A percentile compares a stretch with the other conserved stretches of the same genome.
phyloP scores from a whole-genome alignment of 2,888 invertebrate species.

The Sepioteuthis lessoniana region DNA sequence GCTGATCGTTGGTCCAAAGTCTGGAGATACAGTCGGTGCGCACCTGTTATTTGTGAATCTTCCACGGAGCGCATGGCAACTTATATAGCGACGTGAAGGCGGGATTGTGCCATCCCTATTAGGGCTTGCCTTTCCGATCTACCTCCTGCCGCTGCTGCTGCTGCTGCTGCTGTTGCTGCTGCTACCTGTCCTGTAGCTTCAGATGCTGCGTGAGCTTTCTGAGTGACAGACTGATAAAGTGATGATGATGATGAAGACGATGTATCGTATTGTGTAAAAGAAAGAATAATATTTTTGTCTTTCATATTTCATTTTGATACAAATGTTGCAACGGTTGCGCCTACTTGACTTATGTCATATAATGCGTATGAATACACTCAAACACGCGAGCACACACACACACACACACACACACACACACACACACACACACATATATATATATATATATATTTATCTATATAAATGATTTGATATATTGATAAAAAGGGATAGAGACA shows the following conservation, averaged over 20 bases:
- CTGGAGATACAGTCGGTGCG: not conserved
- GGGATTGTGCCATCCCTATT: not conserved
- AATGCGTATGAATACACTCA: too few relatives aligned
- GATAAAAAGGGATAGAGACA: too few relatives aligned
- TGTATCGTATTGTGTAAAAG: too few relatives aligned
- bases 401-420: too few relatives aligned
- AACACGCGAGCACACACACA: too few relatives aligned
- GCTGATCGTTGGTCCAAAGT: not conserved
- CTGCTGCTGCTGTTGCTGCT: not conserved
- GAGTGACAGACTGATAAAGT: not conserved
- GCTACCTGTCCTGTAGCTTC: not conserved
- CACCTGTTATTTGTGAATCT: conserved; percentile 23
- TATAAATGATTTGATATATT: too few relatives aligned
- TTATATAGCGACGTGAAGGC: not conserved
- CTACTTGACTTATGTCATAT: too few relatives aligned
- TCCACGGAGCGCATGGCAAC: not conserved
- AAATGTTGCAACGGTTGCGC: too few relatives aligned
- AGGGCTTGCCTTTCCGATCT: not conserved
- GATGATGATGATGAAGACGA: not conserved
- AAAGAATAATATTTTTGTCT: too few relatives aligned
- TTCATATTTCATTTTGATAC: too few relatives aligned
- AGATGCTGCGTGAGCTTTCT: not conserved
- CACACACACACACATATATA: too few relatives aligned
- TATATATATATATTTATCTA: too few relatives aligned
- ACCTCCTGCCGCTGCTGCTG: not conserved